Evolutionary conservation across 2,888 invertebrate genomes (phyloP).

Genomic region (Reticulitermes lucifugus): DNA sequence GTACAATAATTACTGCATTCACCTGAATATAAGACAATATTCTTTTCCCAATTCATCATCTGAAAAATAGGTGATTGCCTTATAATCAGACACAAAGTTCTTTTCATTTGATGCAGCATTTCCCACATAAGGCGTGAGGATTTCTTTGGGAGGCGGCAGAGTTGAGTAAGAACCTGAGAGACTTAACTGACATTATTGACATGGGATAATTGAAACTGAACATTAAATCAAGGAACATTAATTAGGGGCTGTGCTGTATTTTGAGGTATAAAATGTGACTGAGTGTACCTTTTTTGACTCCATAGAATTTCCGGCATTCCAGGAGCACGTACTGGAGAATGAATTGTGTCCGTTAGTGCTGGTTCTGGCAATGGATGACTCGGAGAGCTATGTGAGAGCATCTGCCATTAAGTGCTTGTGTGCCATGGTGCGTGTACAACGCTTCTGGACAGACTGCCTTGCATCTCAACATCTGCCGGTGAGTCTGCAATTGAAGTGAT

Average conservation of each 20-base stretch:
- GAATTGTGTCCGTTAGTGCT: slow-evolving; percentile 74
- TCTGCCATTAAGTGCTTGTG: slow-evolving; percentile 79
- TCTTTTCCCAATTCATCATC: no score
- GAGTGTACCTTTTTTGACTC: slow-evolving; percentile 51
- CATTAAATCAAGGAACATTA: no score
- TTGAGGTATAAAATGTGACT: no score
- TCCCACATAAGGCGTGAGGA: no score
- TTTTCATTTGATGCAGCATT: background rate
- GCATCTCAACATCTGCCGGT: slow-evolving; percentile 73
- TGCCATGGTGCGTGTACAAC: slow-evolving; percentile 73
- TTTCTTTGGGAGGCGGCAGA: no score
- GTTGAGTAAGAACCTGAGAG: no score
- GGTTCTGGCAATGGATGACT: slow-evolving; percentile 75
- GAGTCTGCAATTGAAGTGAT: slow-evolving; percentile 54
- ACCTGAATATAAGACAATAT: no score
- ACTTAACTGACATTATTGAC: no score
- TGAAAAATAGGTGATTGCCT: no score
- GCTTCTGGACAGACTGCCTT: slow-evolving; percentile 75
- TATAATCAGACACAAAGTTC: background rate
- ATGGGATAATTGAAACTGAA: no score
- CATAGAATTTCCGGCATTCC: slow-evolving; percentile 83
- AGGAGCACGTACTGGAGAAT: slow-evolving; percentile 74
- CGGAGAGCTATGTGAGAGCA: slow-evolving; percentile 80
- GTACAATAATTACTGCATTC: no score
- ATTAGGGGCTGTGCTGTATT: no score